These are phyloP conservation scores for Brachystomella parvula DNA, from an alignment of 1,140 invertebrate species.

Conservation along the genomic window DNA sequence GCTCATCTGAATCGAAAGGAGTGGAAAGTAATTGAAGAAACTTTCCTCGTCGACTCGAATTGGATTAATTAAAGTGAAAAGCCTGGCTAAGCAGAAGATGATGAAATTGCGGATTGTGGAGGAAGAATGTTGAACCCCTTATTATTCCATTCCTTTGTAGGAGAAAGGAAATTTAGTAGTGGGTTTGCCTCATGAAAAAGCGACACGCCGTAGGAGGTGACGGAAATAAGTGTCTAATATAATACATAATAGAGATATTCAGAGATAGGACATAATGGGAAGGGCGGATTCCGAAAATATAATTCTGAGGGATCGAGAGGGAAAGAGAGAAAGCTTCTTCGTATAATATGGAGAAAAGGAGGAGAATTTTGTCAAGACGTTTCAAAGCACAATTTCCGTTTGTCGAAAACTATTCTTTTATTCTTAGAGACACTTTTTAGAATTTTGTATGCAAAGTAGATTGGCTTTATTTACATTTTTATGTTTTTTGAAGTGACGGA, in stretches of 20 bases:
- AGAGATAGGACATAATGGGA: not conserved
- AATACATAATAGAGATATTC: not conserved
- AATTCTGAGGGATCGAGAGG: not conserved
- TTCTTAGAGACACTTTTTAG: slow-evolving; percentile 22
- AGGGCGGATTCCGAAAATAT: slow-evolving; percentile 4
- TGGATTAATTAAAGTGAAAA: slow-evolving; percentile 34
- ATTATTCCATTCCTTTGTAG: too few relatives aligned
- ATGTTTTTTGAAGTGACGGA: slow-evolving; percentile 21
- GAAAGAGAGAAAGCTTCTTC: not conserved
- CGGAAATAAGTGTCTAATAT: not conserved
- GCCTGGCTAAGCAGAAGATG: slow-evolving; percentile 23
- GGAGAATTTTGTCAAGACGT: slow-evolving; percentile 34
- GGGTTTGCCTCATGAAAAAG: too few relatives aligned
- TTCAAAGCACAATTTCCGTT: slow-evolving; percentile 33
- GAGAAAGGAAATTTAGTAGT: too few relatives aligned
- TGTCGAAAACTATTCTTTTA: slow-evolving; percentile 23
- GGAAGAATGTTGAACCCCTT: not conserved
- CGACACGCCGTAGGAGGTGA: not conserved
- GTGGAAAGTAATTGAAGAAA: slow-evolving; percentile 1
- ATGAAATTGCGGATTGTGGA: not conserved
- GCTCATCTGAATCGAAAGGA: not conserved
- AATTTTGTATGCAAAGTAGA: slow-evolving; percentile 38
- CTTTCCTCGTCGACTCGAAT: slow-evolving; percentile 2
- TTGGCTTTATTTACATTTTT: slow-evolving; percentile 38
- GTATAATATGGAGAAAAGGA: not conserved